Percentiles rank a stretch among this genome's conserved stretches.
These are phyloP conservation scores for Phrynosoma platyrhinos DNA, from an alignment of 2,113 vertebrate genomes.

Conservation along the genomic window DNA sequence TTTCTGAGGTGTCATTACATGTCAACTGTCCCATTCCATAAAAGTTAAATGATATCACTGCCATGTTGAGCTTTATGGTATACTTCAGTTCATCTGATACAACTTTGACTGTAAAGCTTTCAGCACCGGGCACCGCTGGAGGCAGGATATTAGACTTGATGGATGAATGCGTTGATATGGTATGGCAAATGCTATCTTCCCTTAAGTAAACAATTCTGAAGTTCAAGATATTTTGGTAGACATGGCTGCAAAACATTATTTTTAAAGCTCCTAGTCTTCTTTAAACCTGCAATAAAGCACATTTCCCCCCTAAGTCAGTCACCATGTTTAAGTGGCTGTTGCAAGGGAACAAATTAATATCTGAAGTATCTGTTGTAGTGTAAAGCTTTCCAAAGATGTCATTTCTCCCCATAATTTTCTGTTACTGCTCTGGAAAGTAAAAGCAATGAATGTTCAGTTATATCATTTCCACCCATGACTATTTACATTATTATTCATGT, in stretches of 20 bases:
- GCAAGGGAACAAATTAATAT: conserved; percentile 38
- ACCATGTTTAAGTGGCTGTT: background rate
- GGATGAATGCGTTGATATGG: conserved; percentile 28
- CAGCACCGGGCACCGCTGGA: background rate
- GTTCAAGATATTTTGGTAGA: conserved; percentile 10
- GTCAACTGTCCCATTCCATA: conserved; percentile 22
- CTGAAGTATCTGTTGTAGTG: conserved; percentile 1
- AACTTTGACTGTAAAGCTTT: conserved; percentile 18
- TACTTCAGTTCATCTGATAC: conserved; percentile 39
- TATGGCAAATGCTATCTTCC: conserved; percentile 30
- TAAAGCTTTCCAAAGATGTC: conserved; percentile 1
- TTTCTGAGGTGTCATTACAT: conserved; percentile 33
- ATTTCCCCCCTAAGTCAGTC: background rate
- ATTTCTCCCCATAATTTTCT: conserved; percentile 14
- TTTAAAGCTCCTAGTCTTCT: conserved; percentile 11
- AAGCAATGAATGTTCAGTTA: background rate
- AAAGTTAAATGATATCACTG: background rate
- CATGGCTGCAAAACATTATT: background rate
- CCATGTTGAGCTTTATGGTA: conserved; percentile 5
- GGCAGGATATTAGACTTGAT: conserved; percentile 16
- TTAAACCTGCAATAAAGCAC: conserved; percentile 28
- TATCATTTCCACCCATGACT: conserved; percentile 18
- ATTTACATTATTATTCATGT: conserved; percentile 41
- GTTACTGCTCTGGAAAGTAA: conserved; percentile 31
- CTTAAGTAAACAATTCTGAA: conserved; percentile 32